Conservation (phyloP, 2,888 invertebrate genomes). For the Hydrotaea cyrtoneurina region DNA sequence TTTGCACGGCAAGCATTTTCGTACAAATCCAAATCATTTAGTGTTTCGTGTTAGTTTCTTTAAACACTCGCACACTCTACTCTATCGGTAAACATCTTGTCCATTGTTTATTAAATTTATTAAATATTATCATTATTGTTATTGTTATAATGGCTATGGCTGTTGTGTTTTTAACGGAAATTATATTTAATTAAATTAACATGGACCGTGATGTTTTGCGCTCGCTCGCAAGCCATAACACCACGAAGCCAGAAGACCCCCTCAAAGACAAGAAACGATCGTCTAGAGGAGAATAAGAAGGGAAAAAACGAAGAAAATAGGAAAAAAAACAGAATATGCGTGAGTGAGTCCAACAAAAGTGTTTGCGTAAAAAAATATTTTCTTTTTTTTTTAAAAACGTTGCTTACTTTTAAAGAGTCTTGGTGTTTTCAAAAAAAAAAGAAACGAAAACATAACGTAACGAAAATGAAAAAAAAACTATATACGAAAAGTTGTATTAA, state of each 20-base stretch:
- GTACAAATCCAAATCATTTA: constrained; percentile 1
- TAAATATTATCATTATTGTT: constrained; percentile 25
- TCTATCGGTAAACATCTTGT: not conserved
- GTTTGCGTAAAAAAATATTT: constrained; percentile 66
- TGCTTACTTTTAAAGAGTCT: not conserved
- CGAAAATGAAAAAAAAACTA: constrained; percentile 29
- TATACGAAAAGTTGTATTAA: constrained; percentile 41
- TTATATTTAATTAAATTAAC: constrained; percentile 65
- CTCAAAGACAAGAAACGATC: constrained; percentile 4
- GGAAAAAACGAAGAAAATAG: not conserved
- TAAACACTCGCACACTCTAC: too few relatives aligned
- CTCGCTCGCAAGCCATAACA: not conserved
- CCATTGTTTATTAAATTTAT: constrained; percentile 19
- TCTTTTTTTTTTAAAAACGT: constrained; percentile 18
- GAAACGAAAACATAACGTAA: constrained; percentile 22
- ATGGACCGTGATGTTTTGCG: constrained; percentile 33
- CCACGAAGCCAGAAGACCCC: constrained; percentile 13
- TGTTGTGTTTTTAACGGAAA: constrained; percentile 59
- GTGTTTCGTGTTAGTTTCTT: constrained; percentile 4
- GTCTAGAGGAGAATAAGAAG: too few relatives aligned
- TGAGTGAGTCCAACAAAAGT: constrained; percentile 42
- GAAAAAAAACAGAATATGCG: constrained; percentile 52
- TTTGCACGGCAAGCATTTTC: not conserved
- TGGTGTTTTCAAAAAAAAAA: constrained; percentile 27
- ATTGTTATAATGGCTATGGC: not conserved